Evolutionary conservation across 2,797 vertebrate genomes (phyloP), one percentile per base, ranked within the genome.

Genomic region (Taeniopygia guttata): DNA sequence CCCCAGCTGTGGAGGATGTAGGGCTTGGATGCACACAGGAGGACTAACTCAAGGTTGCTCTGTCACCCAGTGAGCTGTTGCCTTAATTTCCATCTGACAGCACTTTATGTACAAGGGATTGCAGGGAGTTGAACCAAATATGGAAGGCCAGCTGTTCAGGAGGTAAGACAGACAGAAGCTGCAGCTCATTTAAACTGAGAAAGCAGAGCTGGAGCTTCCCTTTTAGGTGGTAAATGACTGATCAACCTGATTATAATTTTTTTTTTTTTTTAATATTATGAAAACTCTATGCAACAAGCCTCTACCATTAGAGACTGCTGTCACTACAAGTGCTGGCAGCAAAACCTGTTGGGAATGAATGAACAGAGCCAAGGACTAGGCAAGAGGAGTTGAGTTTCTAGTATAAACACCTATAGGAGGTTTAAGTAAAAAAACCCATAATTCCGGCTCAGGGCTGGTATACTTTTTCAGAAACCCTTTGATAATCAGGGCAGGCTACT

Each of bases 1-100:
- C 32, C 26, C 27, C 1, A 13, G 3, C 54, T n/a, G 8, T 0
- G 3, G 22, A 7, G 30, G 34, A 20, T 23, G 54, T 5, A 32
- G 43, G 45, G 29, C 16, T 38, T 81, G 70, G 58, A 48, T 72
- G 62, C 58, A 38, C 1, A 0, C 46, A 18, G 74, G 30, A 91
- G 46, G 40, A 56, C n/a, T 16, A n/a, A 45, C 30, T 72, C 60
- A 75, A 87, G 62, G 76, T 81, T 72, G 42, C 46, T 22, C 40
- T 67, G 29, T 80, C 19, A 51, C 43, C 34, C 51, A 11, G 27
- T 19, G 43, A 87, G 62, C 56, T 80, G 59, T 63, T 79, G 18
- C 63, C 40, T 88, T 83, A 7, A 26, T 88, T 90, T 85, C 56
- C 0, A 0, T 55, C 49, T 69, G 76, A 58, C 1, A 4, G 69